Base-by-base conservation (phyloP, 2,797 vertebrate species). In the Potorous gilbertii region DNA sequence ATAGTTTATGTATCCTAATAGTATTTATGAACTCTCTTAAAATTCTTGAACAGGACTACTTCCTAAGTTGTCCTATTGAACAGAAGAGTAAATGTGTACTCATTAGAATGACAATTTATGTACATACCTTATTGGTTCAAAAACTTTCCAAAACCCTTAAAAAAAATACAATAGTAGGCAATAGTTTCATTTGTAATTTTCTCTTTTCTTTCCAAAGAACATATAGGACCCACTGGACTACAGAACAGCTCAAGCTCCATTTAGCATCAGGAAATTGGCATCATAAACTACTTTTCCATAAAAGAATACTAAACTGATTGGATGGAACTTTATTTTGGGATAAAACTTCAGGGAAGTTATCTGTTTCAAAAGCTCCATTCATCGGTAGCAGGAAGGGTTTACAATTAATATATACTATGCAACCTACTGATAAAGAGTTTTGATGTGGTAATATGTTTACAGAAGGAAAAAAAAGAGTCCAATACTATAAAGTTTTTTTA, bases 151-250 rank as follows among this genome's bases (percentile, higher is more conserved):
- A 94, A 81, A 55, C n/a, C 29, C 27, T 95, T 81, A 93, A 97
- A 97, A 93, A 56, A 90, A 56, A 90, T 95, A 93, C 81, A 93
- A 81, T 0, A n/a, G 93, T 94, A 55, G 90, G 54, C 92, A 96
- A 90, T 90, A 81, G 87, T 14, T 97, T 97, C 96, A 95, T 89
- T 90, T 81, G 87, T 0, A 55, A 91, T 92, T 93, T 95, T 94
- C 62, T 91, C 55, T 90, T 62, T 96, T 87, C 97, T 94, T 98
- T 94, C 96, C 92, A 97, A 98, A 97, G 55, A 97, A 74, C 89
- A 89, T 97, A 94, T 97, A 94, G 97, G 97, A 95, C 96, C 96
- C 93, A 29, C 62, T 94, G 90, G 95, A 97, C 94, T 94, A 96
- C 62, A 93, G 40, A 93, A 94, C 66, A 91, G 94, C 54, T 95